Conservation (phyloP, 2,888 invertebrate genomes). For the Amphipyra berbera region DNA sequence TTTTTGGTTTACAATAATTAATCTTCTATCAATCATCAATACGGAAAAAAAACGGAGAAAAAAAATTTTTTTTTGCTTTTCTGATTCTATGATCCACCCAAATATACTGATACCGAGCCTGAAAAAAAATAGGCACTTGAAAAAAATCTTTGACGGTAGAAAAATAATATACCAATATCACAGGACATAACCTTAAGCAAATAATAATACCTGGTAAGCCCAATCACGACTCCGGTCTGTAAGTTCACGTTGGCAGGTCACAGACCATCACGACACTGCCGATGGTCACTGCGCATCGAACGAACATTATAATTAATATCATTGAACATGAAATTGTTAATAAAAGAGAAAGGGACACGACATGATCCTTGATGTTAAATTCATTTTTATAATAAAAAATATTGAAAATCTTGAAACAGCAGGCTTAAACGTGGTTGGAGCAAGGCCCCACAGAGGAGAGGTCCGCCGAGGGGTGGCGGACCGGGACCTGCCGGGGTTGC, state of each 20-base stretch:
- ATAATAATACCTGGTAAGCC: conserved; percentile 49
- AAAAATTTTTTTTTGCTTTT: too few relatives aligned
- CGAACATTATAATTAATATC: conserved; percentile 55
- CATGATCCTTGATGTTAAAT: conserved; percentile 28
- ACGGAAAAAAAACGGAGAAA: too few relatives aligned
- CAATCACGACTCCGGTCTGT: conserved; percentile 62
- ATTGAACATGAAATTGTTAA: conserved; percentile 43
- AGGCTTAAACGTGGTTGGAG: not conserved
- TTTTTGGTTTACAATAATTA: too few relatives aligned
- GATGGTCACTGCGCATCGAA: conserved; percentile 57
- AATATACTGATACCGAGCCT: too few relatives aligned
- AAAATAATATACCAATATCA: not conserved
- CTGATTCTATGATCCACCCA: too few relatives aligned
- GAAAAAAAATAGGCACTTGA: too few relatives aligned
- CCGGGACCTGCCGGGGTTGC: too few relatives aligned
- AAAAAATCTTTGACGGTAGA: too few relatives aligned
- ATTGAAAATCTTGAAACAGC: conserved; percentile 7
- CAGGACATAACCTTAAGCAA: conserved; percentile 19
- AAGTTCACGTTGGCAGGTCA: conserved; percentile 65
- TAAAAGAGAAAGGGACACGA: conserved; percentile 53
- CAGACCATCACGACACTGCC: conserved; percentile 66
- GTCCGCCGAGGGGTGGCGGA: too few relatives aligned
- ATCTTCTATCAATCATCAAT: too few relatives aligned
- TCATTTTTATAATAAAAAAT: conserved; percentile 10
- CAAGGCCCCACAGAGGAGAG: too few relatives aligned